phyloP scores from a whole-genome alignment of 2,113 vertebrate genomes.

The Percina caprodes region DNA sequence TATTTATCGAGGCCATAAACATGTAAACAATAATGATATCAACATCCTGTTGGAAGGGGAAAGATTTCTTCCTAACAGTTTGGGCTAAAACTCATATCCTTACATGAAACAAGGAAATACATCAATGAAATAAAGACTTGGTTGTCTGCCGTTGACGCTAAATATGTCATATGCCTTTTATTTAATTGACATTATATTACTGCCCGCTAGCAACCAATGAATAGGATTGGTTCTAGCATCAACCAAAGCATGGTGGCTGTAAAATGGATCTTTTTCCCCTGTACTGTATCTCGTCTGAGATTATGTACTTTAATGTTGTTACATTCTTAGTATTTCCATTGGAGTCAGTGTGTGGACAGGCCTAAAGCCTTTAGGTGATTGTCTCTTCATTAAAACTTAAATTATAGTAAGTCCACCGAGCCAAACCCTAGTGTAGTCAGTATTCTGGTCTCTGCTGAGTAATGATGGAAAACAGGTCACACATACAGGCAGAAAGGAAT shows the following conservation, averaged over 20 bases:
- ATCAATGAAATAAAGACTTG: constrained; percentile 7
- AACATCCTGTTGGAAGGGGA: background rate
- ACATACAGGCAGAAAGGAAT: constrained; percentile 6
- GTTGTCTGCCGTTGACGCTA: constrained; percentile 2
- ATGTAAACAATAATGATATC: constrained; percentile 19
- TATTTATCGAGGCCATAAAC: constrained; percentile 42
- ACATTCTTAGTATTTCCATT: constrained; percentile 21
- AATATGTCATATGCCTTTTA: no score
- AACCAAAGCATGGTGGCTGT: background rate
- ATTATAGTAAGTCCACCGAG: background rate
- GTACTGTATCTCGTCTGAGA: constrained; percentile 12
- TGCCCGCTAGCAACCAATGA: constrained; percentile 11
- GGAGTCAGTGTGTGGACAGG: constrained; percentile 13
- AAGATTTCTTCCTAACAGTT: background rate
- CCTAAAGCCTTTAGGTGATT: background rate
- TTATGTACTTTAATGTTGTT: constrained; percentile 18
- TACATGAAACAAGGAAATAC: background rate
- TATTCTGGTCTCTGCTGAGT: background rate
- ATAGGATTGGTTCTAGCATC: constrained; percentile 3
- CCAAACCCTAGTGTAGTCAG: background rate
- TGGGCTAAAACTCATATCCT: background rate
- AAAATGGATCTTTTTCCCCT: constrained; percentile 8
- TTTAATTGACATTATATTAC: constrained; percentile 34
- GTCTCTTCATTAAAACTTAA: background rate
- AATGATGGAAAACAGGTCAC: constrained; percentile 34